phyloP scores from a whole-genome alignment of 2,888 invertebrate species.

The Prenolepis imparis region DNA sequence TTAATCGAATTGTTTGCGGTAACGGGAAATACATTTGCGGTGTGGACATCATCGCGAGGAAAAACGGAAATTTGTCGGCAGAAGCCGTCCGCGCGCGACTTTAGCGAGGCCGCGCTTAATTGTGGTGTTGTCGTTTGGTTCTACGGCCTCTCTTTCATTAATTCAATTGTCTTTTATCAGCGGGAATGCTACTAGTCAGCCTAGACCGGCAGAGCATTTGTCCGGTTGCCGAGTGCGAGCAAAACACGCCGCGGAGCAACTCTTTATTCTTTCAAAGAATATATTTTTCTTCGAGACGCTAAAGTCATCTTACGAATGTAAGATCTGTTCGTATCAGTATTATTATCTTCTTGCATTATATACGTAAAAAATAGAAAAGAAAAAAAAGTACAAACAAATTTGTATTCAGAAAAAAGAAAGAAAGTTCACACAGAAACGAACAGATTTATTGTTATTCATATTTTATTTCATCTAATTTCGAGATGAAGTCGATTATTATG shows the following conservation, averaged over 20 bases:
- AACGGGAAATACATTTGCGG: neutral
- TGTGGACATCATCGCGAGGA: conserved; percentile 5
- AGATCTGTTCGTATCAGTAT: neutral
- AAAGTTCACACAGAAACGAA: neutral
- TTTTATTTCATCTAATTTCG: neutral
- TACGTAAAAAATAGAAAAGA: neutral
- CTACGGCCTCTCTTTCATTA: conserved; percentile 81
- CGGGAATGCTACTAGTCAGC: conserved; percentile 62
- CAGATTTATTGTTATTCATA: neutral
- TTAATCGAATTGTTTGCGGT: neutral
- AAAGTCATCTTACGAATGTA: neutral
- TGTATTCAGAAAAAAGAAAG: neutral
- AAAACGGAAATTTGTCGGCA: conserved; percentile 68
- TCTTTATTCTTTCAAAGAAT: neutral
- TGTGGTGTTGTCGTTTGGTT: conserved; percentile 74
- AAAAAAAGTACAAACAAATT: neutral
- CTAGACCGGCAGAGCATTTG: conserved; percentile 63
- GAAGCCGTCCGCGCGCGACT: conserved; percentile 50
- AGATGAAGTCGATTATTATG: conserved; percentile 9
- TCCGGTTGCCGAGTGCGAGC: conserved; percentile 66
- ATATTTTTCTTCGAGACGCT: neutral
- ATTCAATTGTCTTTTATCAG: conserved; percentile 78
- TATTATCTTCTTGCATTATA: neutral
- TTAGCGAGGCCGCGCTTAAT: conserved; percentile 68
- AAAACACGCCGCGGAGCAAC: neutral